phyloP scores from a whole-genome alignment of 1,140 invertebrate genomes.

The Antheraea mylitta region DNA sequence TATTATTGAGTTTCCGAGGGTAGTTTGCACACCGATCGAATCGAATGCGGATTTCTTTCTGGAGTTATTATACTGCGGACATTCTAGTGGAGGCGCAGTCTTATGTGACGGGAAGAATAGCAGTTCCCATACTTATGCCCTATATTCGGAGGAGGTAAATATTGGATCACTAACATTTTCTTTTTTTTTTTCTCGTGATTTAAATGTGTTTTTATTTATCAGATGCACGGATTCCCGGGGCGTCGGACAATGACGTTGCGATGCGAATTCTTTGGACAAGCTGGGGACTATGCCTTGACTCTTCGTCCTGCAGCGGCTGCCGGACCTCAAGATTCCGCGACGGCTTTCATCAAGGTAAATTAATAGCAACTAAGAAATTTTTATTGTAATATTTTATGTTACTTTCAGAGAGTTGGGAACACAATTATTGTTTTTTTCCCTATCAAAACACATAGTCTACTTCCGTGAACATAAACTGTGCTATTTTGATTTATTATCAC shows the following conservation, averaged over 20 bases:
- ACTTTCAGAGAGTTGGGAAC: too few relatives aligned
- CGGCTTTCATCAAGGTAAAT: constrained; percentile 83
- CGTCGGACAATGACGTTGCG: constrained; percentile 81
- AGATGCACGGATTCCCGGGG: constrained; percentile 86
- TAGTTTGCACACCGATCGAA: constrained; percentile 82
- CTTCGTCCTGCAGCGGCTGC: constrained; percentile 79
- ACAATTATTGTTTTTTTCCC: too few relatives aligned
- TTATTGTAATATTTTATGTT: too few relatives aligned
- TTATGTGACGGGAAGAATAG: constrained; percentile 72
- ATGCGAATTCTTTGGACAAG: constrained; percentile 88
- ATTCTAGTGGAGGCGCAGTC: constrained; percentile 74
- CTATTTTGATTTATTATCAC: too few relatives aligned
- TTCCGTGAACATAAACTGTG: too few relatives aligned
- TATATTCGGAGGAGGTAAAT: constrained; percentile 72
- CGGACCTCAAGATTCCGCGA: constrained; percentile 80
- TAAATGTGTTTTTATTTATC: constrained; percentile 20
- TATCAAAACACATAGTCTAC: too few relatives aligned
- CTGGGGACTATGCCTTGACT: constrained; percentile 86
- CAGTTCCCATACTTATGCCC: constrained; percentile 66
- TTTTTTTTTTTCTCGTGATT: background rate
- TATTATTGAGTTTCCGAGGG: constrained; percentile 85
- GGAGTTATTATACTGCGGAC: constrained; percentile 88
- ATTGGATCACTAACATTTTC: background rate
- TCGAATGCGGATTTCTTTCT: constrained; percentile 85
- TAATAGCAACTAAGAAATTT: background rate